Conservation (phyloP, 2,113 vertebrate genomes). For the Rhynchomys soricoides region DNA sequence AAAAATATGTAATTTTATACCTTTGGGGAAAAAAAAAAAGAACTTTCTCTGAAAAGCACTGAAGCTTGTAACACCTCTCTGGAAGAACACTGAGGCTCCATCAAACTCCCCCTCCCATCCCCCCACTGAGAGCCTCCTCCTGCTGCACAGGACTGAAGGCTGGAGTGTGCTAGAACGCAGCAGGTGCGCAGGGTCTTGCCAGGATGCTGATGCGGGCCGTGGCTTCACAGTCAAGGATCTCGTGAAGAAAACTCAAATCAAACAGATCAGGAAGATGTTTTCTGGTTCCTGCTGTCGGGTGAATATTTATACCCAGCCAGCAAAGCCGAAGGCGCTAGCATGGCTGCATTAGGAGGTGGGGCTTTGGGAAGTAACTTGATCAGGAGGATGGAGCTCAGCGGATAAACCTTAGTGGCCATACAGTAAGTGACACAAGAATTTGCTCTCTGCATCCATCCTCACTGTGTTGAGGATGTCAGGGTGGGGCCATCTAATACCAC, state of each 20-base stretch:
- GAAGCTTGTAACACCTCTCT: not conserved
- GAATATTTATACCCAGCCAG: not conserved
- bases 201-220: not conserved
- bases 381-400: not conserved
- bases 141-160: accelerated
- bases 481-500: not conserved
- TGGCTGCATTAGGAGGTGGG: too few species aligned
- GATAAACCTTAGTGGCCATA: not conserved
- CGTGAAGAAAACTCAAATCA: not conserved
- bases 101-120: too few species aligned
- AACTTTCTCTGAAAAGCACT: too few species aligned
- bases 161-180: accelerated
- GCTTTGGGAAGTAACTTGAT: not conserved
- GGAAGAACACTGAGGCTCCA: not conserved
- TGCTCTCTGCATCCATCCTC: not conserved
- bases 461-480: not conserved
- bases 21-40: too few species aligned
- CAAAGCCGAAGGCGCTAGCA: not conserved
- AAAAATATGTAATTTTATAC: not conserved
- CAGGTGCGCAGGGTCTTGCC: accelerated
- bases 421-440: not conserved
- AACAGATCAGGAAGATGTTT: not conserved
- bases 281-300: not conserved
- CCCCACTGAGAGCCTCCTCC: accelerated
- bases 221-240: not conserved